Base-by-base conservation (phyloP, 2,888 invertebrate species). In the Andrena bucephala region DNA sequence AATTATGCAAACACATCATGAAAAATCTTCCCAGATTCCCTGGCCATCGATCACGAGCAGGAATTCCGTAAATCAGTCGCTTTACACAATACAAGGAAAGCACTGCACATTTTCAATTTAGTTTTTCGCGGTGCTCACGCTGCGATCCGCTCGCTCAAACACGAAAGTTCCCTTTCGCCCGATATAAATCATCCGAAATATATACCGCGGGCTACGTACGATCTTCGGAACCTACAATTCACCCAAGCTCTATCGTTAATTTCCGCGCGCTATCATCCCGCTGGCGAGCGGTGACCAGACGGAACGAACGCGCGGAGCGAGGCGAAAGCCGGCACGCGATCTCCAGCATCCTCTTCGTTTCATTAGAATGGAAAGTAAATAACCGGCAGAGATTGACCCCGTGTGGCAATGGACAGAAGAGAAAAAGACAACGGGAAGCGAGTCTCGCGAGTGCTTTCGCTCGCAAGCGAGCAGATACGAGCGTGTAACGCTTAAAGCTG, bases 391-490 rank as follows among this genome's bases (percentile, higher is more conserved):
- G 68, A 31, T 36, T 20, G 63, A 16, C 57, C 24, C 24, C 57
- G 57, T 0, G 24, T 6, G 42, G 48, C 13, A 59, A 20, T 54
- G 7, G 24, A 29, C 13, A 52, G 50, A 42, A 54, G 13, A 50
- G 68, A 33, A 5, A 50, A 33, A 20, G 20, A 48, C 24, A 33
- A 20, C 16, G 42, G 42, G 42, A 5, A 42, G 42, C 7, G 54
- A 27, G 33, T 60, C 50, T 27, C 50, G 73, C 80, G 69, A 81
- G 73, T 73, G 75, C 84, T 78, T 71, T 60, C 48, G 75, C 69
- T 84, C 63, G 79, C 80, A 65, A 59, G 70, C 63, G 42, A 42
- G 42, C 42, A 4, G 69, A 60, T 50, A 48, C 59, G 69, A 73
- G 50, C 57, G 10, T 13, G 27, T 50, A 79, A 50, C 72, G 65